These are phyloP conservation scores for Catocala fraxini DNA, from an alignment of 2,888 invertebrate genomes.

Conservation along the genomic window DNA sequence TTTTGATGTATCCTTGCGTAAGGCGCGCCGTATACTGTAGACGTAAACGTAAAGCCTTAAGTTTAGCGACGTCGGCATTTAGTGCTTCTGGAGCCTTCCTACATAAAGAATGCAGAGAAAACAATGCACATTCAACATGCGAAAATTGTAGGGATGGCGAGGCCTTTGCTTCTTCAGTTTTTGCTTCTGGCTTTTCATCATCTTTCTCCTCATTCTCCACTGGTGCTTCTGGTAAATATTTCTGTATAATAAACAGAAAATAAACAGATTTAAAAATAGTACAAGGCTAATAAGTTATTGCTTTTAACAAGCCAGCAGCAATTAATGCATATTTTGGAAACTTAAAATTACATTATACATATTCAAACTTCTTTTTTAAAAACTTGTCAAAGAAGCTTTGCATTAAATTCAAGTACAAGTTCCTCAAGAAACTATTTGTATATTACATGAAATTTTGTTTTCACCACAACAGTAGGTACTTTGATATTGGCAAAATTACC, in stretches of 20 bases:
- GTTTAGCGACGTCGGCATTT: slow-evolving; percentile 90
- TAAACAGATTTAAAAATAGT: background rate
- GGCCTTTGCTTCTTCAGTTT: slow-evolving; percentile 75
- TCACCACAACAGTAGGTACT: background rate
- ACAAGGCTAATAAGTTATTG: background rate
- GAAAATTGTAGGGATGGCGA: slow-evolving; percentile 97
- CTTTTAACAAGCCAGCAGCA: no score
- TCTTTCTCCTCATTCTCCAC: slow-evolving; percentile 85
- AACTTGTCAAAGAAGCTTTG: no score
- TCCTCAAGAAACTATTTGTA: no score
- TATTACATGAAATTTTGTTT: no score
- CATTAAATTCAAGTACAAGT: no score
- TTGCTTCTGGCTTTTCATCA: slow-evolving; percentile 67
- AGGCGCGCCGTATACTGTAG: slow-evolving; percentile 97
- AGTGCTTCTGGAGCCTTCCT: slow-evolving; percentile 92
- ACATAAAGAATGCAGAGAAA: slow-evolving; percentile 92
- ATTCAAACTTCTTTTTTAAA: no score
- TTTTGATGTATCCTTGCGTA: slow-evolving; percentile 94
- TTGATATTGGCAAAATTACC: no score
- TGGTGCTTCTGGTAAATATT: slow-evolving; percentile 96
- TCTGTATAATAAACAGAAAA: slow-evolving; percentile 81
- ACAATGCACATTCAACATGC: slow-evolving; percentile 97
- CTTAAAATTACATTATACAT: no score
- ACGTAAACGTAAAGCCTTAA: slow-evolving; percentile 95
- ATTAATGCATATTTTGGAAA: no score